Evolutionary conservation across 2,797 vertebrate genomes (phyloP), one percentile per base, ranked within the genome.

Genomic region (Scomberomorus guttatus): DNA sequence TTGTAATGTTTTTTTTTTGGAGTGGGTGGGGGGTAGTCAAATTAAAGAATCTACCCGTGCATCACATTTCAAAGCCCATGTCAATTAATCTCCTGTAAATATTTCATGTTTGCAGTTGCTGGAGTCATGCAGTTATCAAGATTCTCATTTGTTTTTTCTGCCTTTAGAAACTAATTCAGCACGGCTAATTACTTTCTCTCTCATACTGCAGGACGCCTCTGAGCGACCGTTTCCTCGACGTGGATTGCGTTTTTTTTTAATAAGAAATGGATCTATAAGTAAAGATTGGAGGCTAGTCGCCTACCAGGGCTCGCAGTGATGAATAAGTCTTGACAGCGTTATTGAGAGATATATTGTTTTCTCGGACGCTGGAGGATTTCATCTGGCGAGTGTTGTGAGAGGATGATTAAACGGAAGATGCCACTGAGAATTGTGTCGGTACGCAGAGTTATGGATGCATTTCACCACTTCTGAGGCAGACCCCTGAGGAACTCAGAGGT

Each of bases 311-410:
- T 85, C 5, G 6, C 32, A 9, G 78, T 89, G 90, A 93, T 82
- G 74, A 90, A 93, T 92, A 84, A 60, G 65, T 57, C 76, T 64
- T 91, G 91, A 87, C 92, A 86, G 84, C 18, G 67, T 85, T 90
- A 91, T 90, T 91, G 92, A 89, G 80, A 68, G 83, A 87, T 87
- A 77, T 92, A 91, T 93, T 94, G 90, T 92, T 86, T 90, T 90
- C 85, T 57, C 69, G 65, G 75, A 84, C 61, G 34, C 72, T 70
- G 74, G 80, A 85, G 73, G 60, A 44, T 87, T 87, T 87, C 72
- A 87, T 90, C 50, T 72, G 60, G 25, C 22, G 51, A 84, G 72
- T 68, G 63, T 75, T 84, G 79, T 83, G 78, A 78, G 76, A 46
- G 69, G 62, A 68, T 84, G 87, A 90, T 90, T 88, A 89, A 86